Percentiles rank a stretch among this genome's conserved stretches.
phyloP scores from a whole-genome alignment of 2,113 vertebrate genomes.

The Oophaga pumilio region DNA sequence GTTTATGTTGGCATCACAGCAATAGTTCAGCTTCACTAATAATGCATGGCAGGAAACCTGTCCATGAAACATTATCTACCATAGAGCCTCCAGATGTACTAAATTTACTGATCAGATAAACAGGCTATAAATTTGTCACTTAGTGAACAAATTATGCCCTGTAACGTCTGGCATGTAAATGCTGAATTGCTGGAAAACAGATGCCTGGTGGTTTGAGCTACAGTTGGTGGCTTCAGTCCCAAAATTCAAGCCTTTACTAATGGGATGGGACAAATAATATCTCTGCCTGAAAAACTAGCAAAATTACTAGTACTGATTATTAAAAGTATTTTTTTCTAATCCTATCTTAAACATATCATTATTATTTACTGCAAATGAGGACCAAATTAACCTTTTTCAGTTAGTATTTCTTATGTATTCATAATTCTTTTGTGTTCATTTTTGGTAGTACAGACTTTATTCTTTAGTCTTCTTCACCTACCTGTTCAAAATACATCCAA shows the following conservation, averaged over 20 bases:
- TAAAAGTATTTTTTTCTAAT: no score
- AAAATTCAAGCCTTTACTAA: neutral
- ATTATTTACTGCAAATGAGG: no score
- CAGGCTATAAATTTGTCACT: neutral
- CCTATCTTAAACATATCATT: no score
- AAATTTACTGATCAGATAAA: conserved; percentile 57
- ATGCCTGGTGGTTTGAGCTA: conserved; percentile 6
- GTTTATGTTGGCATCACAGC: conserved; percentile 25
- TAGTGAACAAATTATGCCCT: conserved; percentile 12
- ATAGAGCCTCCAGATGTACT: neutral
- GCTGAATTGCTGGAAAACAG: conserved; percentile 25
- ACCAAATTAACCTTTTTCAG: no score
- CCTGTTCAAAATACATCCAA: no score
- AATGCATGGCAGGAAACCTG: conserved; percentile 46
- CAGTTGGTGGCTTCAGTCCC: neutral
- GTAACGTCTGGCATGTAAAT: conserved; percentile 52
- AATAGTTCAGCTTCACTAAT: conserved; percentile 56
- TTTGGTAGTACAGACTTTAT: no score
- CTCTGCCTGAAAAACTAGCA: neutral
- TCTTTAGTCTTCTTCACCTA: no score
- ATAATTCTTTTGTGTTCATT: no score
- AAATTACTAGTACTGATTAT: no score
- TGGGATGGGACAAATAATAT: neutral
- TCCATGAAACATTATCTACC: conserved; percentile 42
- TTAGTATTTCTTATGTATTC: no score